Base-by-base conservation (phyloP, 1,140 invertebrate species). In the Dendrolimus punctatus region DNA sequence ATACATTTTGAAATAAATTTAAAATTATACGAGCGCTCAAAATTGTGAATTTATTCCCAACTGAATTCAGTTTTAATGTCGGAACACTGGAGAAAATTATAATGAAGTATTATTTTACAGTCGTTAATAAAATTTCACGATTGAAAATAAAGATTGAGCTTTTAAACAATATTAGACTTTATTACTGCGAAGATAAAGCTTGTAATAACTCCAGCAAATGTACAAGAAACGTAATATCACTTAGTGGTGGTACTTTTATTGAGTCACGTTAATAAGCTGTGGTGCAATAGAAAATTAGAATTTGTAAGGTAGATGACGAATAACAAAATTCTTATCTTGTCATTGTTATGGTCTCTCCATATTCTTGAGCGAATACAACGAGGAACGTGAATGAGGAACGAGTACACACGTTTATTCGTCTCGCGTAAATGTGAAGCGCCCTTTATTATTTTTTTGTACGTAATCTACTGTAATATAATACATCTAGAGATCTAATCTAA, bases 241-340 rank as follows among this genome's bases (percentile, higher is more conserved):
- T 58, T 56, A 41, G 48, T 50, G 51, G 47, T 60, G 37, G 40
- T 57, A 48, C 45, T 66, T 69, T 70, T 66, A 68, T 71, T 68
- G 52, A 57, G 67, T 62, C 60, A 64, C 57, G 63, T 60, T 60
- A 64, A 39, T 49, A 49, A 46, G 50, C 49, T 49, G 47, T 7
- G 40, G 23, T 23, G 23, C 23, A 3, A 23, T 23, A 23, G 23
- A 23, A 23, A 23, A 23, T 23, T 23, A 23, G 23, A 23, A 23
- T 23, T 23, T 23, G 23, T 23, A 3, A 23, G 23, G 3, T 23
- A 23, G 23, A 23, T 23, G 23, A 23, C 23, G 23, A 23, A 23
- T 23, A 23, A 23, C 23, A 23, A 23, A 23, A 23, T 23, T 23
- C 23, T 23, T 23, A 23, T 23, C 23, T 23, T 23, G 23, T 23